A percentile compares a stretch with the other conserved stretches of the same genome.
Evolutionary conservation across 2,888 invertebrate genomes (phyloP).

Genomic region (Silvanus unidentatus): DNA sequence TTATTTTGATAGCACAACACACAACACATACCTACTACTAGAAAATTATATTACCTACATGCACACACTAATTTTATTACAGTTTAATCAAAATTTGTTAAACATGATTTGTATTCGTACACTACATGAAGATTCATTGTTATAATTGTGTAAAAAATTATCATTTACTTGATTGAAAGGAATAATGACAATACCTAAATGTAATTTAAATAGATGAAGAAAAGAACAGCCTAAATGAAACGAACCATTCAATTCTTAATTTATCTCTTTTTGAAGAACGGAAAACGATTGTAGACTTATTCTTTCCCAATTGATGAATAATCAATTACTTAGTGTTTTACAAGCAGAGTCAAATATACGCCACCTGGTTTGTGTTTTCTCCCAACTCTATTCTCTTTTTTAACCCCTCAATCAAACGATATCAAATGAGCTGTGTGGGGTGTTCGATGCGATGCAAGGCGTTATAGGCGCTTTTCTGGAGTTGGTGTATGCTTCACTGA

Average conservation of each 20-base stretch:
- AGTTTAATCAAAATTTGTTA: too few relatives aligned
- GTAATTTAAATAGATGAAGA: too few relatives aligned
- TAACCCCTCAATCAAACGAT: constrained; percentile 36
- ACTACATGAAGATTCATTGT: too few relatives aligned
- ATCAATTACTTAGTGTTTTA: constrained; percentile 47
- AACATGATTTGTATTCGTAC: too few relatives aligned
- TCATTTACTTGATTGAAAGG: too few relatives aligned
- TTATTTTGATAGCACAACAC: too few relatives aligned
- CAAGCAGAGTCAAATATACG: constrained; percentile 42
- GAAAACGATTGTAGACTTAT: constrained; percentile 37
- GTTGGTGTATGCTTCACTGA: neutral
- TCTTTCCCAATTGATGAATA: constrained; percentile 47
- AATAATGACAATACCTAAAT: too few relatives aligned
- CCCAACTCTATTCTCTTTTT: constrained; percentile 38
- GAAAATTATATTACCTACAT: too few relatives aligned
- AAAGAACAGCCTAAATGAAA: constrained; percentile 29
- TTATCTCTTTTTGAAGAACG: constrained; percentile 36
- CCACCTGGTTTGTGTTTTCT: constrained; percentile 45
- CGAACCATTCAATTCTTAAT: constrained; percentile 46
- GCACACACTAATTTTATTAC: too few relatives aligned
- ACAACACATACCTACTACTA: too few relatives aligned
- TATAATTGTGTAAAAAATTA: too few relatives aligned
- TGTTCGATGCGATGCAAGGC: neutral
- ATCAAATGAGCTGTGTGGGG: constrained; percentile 17
- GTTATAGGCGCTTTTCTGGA: too few relatives aligned